Evolutionary conservation across 2,888 invertebrate genomes (phyloP), one percentile per base, ranked within the genome.

Genomic region (Galerucella calmariensis): DNA sequence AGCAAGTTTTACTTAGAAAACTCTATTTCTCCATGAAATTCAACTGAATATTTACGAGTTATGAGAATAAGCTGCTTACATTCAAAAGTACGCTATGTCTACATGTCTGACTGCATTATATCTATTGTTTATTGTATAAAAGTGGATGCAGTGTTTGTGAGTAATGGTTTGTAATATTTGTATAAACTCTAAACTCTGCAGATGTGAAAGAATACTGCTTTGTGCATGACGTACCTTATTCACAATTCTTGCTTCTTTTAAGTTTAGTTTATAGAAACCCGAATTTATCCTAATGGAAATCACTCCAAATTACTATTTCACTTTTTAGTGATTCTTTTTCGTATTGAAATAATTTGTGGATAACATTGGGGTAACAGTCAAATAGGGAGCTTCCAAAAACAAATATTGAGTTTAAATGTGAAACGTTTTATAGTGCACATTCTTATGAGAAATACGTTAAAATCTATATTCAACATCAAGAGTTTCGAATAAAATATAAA

Each of bases 91-190:
- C 41, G 58, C 44, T 67, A 62, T 65, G 16, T 74, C 41, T 66
- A 53, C 48, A 46, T 70, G 66, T 71, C 70, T 74, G 74, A 74
- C 59, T 74, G 51, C 63, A 62, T 41, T 69, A 66, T 70, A 51
- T 74, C 51, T 65, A 41, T 61, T 69, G 58, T 69, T 69, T 61
- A 74, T 75, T 74, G 72, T 76, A 69, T 74, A 16, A 41, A 65
- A 65, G 63, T 65, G 16, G 63, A 65, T 46, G 46, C 63, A 44
- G 20, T 65, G 46, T 44, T 65, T 16, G 44, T 65, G 63, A 65
- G 44, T 63, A 63, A 65, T 65, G 63, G 63, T 20, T 46, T 20
- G 63, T 46, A 65, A 65, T 65, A 44, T 61, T 35, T 14, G 61
- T 65, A 11, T 46, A 65, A 46, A 65, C 46, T 46, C 46, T 44